phyloP scores from a whole-genome alignment of 1,140 invertebrate genomes.

The Berghia stephanieae region DNA sequence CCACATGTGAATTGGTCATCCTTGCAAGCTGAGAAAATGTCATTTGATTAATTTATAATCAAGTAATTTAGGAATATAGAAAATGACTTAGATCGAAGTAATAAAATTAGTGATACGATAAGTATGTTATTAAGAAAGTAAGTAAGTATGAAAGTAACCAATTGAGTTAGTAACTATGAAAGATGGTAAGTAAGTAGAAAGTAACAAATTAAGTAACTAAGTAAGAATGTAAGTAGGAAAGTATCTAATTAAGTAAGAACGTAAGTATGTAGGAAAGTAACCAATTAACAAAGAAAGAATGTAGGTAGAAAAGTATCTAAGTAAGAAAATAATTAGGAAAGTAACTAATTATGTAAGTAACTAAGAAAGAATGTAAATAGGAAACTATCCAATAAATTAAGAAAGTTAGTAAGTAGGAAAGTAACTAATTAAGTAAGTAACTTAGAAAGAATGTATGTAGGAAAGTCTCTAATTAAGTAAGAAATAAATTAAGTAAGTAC shows the following conservation, averaged over 20 bases:
- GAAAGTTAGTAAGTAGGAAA: slow-evolving; percentile 5
- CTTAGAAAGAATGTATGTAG: too few species aligned
- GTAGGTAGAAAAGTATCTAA: not conserved
- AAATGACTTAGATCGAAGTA: too few species aligned
- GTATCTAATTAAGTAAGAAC: not conserved
- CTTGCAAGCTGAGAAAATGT: slow-evolving; percentile 71
- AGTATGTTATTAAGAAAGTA: too few species aligned
- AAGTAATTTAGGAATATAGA: too few species aligned
- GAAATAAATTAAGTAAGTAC: not conserved
- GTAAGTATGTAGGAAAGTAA: not conserved
- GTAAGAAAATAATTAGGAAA: not conserved
- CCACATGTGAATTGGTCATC: slow-evolving; percentile 87
- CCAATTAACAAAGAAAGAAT: not conserved
- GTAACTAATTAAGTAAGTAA: too few species aligned
- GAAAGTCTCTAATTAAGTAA: not conserved
- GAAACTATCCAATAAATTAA: slow-evolving; percentile 1
- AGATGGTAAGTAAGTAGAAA: slow-evolving; percentile 21
- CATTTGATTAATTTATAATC: too few species aligned
- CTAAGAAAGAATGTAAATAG: not conserved
- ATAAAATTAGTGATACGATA: too few species aligned
- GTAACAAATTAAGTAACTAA: too few species aligned
- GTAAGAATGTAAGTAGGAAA: not conserved
- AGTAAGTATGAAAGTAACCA: too few species aligned
- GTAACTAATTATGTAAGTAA: not conserved
- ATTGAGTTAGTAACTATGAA: too few species aligned